Base-by-base conservation (phyloP, 2,888 invertebrate species). In the Galerucella pusilla region DNA sequence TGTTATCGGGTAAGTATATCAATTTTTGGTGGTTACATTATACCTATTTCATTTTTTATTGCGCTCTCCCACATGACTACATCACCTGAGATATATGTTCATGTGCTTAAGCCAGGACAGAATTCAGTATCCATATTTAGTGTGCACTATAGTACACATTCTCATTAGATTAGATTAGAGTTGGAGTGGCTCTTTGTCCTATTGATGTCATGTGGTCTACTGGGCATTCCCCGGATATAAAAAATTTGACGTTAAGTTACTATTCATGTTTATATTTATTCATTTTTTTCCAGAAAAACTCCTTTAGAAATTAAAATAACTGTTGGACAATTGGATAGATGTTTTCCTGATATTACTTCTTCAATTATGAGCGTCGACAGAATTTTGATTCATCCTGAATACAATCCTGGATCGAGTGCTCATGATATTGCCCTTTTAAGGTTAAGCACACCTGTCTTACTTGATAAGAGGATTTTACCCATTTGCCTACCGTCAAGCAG, bases 351-450 rank as follows among this genome's bases (percentile, higher is more conserved):
- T 60, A 85, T 88, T 5, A 88, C 90, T 1, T 89, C 90, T 0
- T 81, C 87, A 1, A 90, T 89, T 74, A 80, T 89, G n/a, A 89
- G 89, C 68, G 90, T 92, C 0, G 88, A 89, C 14, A 84, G 88
- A 6, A 85, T 91, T 28, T 85, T 88, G 10, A 79, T 90, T 2
- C 90, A 92, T 83, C 90, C 90, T 0, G 89, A 90, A 14, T 93
- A 90, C 81, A 89, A 88, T 77, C 84, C 87, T 0, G 86, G 86
- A 2, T 89, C 89, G 61, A 86, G 87, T 73, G 89, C 90, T 35
- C 89, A 91, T 79, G 91, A 93, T 84, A 86, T 92, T 11, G 92
- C 92, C 0, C 82, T 93, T 10, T 81, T 93, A 49, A 88, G 88
- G 68, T 83, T 93, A 20, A 88, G 88, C 77, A 88, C 90, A 11